Conservation (phyloP, 2,888 invertebrate genomes). For the Didymodactylos carnosus region DNA sequence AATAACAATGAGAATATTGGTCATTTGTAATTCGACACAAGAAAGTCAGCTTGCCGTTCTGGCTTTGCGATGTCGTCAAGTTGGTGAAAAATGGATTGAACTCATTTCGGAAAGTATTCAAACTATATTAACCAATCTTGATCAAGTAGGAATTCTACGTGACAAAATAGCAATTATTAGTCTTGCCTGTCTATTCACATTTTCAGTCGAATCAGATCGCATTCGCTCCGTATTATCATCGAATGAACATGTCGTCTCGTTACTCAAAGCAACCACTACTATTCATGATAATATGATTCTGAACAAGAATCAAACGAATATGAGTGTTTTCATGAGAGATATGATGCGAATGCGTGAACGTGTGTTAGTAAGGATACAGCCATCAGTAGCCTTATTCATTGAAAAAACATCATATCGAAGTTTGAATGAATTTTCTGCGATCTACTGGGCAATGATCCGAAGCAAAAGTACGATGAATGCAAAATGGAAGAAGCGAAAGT, state of each 20-base stretch:
- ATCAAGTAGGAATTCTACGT: neutral
- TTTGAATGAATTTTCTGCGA: neutral
- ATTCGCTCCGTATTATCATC: neutral
- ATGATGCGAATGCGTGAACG: neutral
- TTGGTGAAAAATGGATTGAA: neutral
- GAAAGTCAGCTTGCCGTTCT: neutral
- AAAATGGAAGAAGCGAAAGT: neutral
- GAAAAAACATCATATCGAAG: neutral
- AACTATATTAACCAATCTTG: neutral
- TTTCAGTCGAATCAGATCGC: neutral
- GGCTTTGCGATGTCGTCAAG: neutral
- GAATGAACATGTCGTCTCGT: neutral
- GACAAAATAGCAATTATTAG: neutral
- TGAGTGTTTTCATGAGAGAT: neutral
- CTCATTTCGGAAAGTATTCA: neutral
- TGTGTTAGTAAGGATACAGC: neutral
- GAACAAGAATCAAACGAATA: neutral
- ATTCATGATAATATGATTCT: neutral
- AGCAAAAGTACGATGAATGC: neutral
- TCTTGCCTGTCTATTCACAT: neutral
- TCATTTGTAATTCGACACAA: neutral
- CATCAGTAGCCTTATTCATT: neutral
- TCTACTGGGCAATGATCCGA: neutral
- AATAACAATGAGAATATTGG: neutral
- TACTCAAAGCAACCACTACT: neutral